These are phyloP conservation scores for Parnassius apollo DNA, from an alignment of 2,888 invertebrate species.

Conservation along the genomic window DNA sequence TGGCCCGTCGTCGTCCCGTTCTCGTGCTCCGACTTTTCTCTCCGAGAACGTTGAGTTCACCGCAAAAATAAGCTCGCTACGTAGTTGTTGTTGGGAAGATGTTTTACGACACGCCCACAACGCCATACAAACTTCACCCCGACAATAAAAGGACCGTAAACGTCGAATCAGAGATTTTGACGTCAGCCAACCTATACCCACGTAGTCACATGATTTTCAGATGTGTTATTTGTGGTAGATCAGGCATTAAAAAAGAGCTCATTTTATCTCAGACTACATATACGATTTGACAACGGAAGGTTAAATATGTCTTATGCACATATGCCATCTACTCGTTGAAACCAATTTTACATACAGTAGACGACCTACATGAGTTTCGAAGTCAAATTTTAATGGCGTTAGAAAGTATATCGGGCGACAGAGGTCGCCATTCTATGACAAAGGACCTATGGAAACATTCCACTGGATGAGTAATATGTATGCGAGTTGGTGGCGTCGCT, in stretches of 20 bases:
- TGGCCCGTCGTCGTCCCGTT: slow-evolving; percentile 31
- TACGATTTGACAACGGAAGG: background rate
- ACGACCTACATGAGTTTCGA: slow-evolving; percentile 5
- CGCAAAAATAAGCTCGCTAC: slow-evolving; percentile 53
- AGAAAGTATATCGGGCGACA: background rate
- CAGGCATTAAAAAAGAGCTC: slow-evolving; percentile 42
- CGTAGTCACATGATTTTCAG: slow-evolving; percentile 56
- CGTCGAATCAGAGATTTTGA: slow-evolving; percentile 47
- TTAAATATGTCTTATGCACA: slow-evolving; percentile 3
- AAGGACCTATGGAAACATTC: slow-evolving; percentile 27
- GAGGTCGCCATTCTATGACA: slow-evolving; percentile 12
- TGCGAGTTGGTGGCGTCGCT: slow-evolving; percentile 28
- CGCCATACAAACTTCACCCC: slow-evolving; percentile 49
- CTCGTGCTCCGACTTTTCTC: slow-evolving; percentile 41
- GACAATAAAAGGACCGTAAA: slow-evolving; percentile 62
- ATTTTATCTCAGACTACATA: slow-evolving; percentile 19
- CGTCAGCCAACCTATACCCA: slow-evolving; percentile 47
- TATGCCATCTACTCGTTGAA: slow-evolving; percentile 1
- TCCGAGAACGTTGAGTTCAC: slow-evolving; percentile 55
- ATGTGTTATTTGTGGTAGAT: slow-evolving; percentile 49
- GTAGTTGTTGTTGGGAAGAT: slow-evolving; percentile 46
- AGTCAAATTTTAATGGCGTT: background rate
- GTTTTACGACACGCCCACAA: slow-evolving; percentile 66
- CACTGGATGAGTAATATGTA: slow-evolving; percentile 25
- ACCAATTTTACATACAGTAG: background rate